Base-by-base conservation (phyloP, 2,797 vertebrate species). In the Hyperoplus immaculatus region DNA sequence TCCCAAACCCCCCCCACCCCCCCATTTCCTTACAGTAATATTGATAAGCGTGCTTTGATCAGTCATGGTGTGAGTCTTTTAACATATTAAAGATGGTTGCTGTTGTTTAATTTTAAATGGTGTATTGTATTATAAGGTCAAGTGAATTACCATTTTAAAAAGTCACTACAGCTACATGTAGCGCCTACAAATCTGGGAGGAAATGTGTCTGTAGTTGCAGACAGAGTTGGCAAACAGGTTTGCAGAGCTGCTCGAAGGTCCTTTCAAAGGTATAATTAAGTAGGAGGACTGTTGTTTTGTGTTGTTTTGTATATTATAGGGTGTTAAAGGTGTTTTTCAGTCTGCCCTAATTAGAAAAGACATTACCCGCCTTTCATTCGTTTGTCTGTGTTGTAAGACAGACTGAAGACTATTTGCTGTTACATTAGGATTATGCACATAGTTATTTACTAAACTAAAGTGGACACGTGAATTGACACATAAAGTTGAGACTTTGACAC, bases 171-270 rank as follows among this genome's bases (percentile, higher is more conserved):
- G 21, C 12, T 57, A 77, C 78, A 58, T 58, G 55, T 68, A 80
- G 21, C 11, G 29, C 15, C n/a, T 15, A 8, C 36, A 58, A 73
- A 62, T 74, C n/a, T 51, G 12, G 2, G 64, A 83, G 67, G 61
- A 72, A 84, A 72, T 21, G 45, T 16, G 49, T 62, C 18, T 60
- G 21, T 45, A 6, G 71, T 56, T 47, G 59, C 14, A 61, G 21
- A 71, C 62, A 41, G 9, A 36, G 61, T 12, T 8, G 39, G 49
- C 9, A 15, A 65, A 39, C 85, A 59, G 69, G 78, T 83, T 85
- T 72, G 59, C n/a, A 54, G 4, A 62, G 76, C 18, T 74, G 47
- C 16, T 10, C 62, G 42, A 74, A 62, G 57, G 60, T 59, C 8
- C 15, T 36, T 41, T 29, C 5, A 56, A n/a, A 46, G 47, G 11